phyloP scores from a whole-genome alignment of 2,888 invertebrate genomes.

The Meloe dianella region DNA sequence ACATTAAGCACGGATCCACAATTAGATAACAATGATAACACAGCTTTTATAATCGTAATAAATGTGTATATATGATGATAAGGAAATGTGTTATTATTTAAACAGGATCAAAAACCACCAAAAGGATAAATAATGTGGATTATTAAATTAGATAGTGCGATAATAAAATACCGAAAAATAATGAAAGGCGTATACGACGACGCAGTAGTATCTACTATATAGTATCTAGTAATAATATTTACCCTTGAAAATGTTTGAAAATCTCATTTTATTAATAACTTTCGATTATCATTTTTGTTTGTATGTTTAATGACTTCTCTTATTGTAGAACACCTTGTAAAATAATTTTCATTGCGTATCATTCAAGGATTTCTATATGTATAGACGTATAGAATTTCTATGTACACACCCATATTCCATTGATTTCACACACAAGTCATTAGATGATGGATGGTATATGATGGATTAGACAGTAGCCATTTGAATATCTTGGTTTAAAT shows the following conservation, averaged over 20 bases:
- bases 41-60: neutral
- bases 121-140: neutral
- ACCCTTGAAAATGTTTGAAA: neutral
- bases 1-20: neutral
- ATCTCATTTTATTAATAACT: slow-evolving; percentile 4
- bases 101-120: neutral
- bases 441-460: too few species aligned
- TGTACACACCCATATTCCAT: slow-evolving; percentile 1
- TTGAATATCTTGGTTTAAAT: neutral
- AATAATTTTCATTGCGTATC: neutral
- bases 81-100: neutral
- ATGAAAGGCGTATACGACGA: too few species aligned
- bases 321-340: neutral
- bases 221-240: too few species aligned
- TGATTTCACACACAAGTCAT: neutral
- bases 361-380: neutral
- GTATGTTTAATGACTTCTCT: neutral
- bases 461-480: too few species aligned
- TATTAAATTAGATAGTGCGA: too few species aligned
- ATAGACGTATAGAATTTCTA: neutral
- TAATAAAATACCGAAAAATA: too few species aligned
- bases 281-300: neutral
- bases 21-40: neutral
- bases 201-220: too few species aligned
- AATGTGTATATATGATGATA: neutral